Conservation (phyloP, 2,797 vertebrate species). For the Silurus aristotelis region DNA sequence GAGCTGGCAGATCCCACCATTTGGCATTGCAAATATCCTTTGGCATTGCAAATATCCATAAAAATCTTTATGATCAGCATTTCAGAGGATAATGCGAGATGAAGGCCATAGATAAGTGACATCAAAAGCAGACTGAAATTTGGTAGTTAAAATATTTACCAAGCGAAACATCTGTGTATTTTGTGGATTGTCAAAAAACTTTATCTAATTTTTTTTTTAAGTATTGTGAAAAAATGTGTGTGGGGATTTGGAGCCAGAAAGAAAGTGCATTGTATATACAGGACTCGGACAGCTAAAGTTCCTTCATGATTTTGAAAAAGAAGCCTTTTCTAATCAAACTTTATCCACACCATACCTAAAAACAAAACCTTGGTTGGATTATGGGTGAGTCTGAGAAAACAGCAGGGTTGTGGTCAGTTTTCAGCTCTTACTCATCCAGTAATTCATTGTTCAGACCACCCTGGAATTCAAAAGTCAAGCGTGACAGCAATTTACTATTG, state of each 20-base stretch:
- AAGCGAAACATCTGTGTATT: background rate
- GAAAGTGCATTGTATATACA: background rate
- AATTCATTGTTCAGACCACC: slow-evolving; percentile 53
- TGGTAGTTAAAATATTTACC: background rate
- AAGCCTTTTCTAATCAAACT: background rate
- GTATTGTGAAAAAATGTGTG: no score
- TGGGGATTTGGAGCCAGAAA: background rate
- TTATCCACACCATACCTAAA: background rate
- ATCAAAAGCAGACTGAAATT: slow-evolving; percentile 11
- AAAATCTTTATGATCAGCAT: slow-evolving; percentile 66
- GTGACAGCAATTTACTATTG: slow-evolving; percentile 36
- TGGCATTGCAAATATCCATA: slow-evolving; percentile 55
- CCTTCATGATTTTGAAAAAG: background rate
- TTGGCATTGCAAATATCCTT: slow-evolving; percentile 59
- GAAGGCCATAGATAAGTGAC: slow-evolving; percentile 49
- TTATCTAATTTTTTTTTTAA: background rate
- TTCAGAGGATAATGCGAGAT: slow-evolving; percentile 66
- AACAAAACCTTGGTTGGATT: background rate
- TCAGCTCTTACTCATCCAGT: slow-evolving; percentile 32
- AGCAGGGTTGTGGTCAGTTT: slow-evolving; percentile 21
- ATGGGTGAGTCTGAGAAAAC: background rate
- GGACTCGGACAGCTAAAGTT: background rate
- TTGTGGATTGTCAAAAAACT: background rate
- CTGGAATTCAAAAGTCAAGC: slow-evolving; percentile 48
- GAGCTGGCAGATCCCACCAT: slow-evolving; percentile 60